Base-by-base conservation (phyloP, 2,888 invertebrate species). In the Pycnomerus fuliginosus region DNA sequence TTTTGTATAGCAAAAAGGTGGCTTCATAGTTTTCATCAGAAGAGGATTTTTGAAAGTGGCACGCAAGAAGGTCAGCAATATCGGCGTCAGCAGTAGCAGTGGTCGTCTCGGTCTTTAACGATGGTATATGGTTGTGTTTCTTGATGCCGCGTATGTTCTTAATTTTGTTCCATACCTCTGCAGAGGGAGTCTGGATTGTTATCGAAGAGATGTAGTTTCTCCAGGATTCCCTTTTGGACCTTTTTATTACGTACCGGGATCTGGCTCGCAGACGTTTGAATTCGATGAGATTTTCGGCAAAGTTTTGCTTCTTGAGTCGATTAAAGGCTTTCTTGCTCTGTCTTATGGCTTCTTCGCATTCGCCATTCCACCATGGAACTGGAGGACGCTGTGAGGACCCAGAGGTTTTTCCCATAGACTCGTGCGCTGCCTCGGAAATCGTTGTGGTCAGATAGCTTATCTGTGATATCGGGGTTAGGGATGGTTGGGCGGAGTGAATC, bases 311-410 rank as follows among this genome's bases (percentile, higher is more conserved):
- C 20, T 20, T 20, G 5, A 20, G 8, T 20, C 20, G 4, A 8
- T 20, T 20, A 20, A 20, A 8, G 20, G 20, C 8, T 20, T 20
- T 34, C 49, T 53, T 52, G n/a, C 23, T 31, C 11, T 15, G 7
- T 25, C 44, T 43, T 7, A 33, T 48, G n/a, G 51, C 38, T 13
- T 30, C 12, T 20, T 44, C 29, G 12, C 52, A 50, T 13, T 50
- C 36, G 13, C 47, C 33, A 30, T 50, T 53, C 53, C 52, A 57
- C 50, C 49, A 56, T 14, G 44, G 46, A 2, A 39, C 43, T 14
- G 29, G 34, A 16, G 10, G 12, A 4, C 22, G 17, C 39, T 27
- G 24, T 11, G 12, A 14, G 4, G 12, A 5, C 3, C 3, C 11
- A 2, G 14, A 14, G 7, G 24, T 25, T 33, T 44, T 44, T 1